These are phyloP conservation scores for Lophochroa leadbeateri DNA, from an alignment of 2,113 vertebrate species.

Conservation along the genomic window DNA sequence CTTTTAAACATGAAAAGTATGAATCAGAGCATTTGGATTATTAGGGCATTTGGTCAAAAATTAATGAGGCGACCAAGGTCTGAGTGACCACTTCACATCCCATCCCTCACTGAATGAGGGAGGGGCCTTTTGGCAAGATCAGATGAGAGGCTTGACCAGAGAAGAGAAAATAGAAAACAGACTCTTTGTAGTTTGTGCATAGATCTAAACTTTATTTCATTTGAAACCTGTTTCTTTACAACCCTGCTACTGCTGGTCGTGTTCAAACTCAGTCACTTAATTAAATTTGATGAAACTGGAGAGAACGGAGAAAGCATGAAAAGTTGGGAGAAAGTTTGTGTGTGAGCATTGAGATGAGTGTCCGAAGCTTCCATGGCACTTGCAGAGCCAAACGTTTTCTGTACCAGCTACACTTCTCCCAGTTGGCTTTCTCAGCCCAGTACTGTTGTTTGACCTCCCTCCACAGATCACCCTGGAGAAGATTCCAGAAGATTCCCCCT, in stretches of 20 bases:
- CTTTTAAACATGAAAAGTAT: background rate
- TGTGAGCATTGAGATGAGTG: background rate
- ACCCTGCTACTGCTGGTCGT: background rate
- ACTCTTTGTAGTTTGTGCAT: background rate
- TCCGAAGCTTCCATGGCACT: background rate
- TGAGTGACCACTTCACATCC: background rate
- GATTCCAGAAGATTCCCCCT: background rate
- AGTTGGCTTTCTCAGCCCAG: background rate
- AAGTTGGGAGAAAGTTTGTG: background rate
- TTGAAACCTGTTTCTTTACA: background rate
- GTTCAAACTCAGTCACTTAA: background rate
- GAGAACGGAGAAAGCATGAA: background rate
- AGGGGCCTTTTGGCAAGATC: background rate
- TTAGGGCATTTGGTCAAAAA: background rate
- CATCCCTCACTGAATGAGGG: accelerated
- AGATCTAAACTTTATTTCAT: background rate
- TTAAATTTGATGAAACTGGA: background rate
- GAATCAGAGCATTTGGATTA: background rate
- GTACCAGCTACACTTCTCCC: background rate
- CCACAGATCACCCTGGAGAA: background rate
- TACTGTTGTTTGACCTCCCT: background rate
- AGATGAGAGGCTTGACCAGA: background rate
- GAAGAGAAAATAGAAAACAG: background rate
- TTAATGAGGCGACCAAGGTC: background rate
- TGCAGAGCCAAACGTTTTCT: background rate